Evolutionary conservation across 2,797 vertebrate genomes (phyloP), one percentile per base, ranked within the genome.

Genomic region (Pristis pectinata): DNA sequence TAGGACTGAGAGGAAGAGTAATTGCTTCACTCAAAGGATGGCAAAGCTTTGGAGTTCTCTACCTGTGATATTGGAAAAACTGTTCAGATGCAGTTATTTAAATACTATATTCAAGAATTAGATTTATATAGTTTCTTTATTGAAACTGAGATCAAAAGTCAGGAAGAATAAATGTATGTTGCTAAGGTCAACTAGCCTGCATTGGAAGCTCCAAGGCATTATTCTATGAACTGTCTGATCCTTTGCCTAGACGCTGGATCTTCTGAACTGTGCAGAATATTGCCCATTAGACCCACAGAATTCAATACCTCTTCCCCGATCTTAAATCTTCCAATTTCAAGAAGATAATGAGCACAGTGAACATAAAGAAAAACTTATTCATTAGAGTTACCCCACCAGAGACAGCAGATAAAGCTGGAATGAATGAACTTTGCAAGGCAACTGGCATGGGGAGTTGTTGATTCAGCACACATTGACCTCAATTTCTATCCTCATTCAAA

Each of bases 401-500:
- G 53, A 67, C 64, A 70, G 37, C 64, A 41, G 89, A 93, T 93
- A 93, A 93, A 93, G 64, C 37, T 70, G 41, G 89, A 41, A 93
- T 64, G 0, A 93, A 22, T 92, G 6, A 92, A 93, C 61, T n/a
- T 15, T 8, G 24, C 44, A 70, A 70, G 59, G 61, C 61, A 70
- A 93, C 89, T 70, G 61, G 61, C 19, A 64, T 93, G 37, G 3
- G 37, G 89, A 93, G 61, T 61, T 93, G 61, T 70, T 70, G 34
- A 70, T 61, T 70, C 89, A 93, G 89, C 89, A 44, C 9, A 93
- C 17, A 19, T 61, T 93, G 22, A 67, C 37, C n/a, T 70, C 34
- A 70, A 93, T 70, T 93, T 37, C 61, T 93, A 19, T 61, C 53
- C 53, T 70, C 61, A 93, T 44, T 70, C 89, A 93, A 93, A 93